Base-by-base conservation (phyloP, 2,888 invertebrate genomes). In the Myopa testacea region DNA sequence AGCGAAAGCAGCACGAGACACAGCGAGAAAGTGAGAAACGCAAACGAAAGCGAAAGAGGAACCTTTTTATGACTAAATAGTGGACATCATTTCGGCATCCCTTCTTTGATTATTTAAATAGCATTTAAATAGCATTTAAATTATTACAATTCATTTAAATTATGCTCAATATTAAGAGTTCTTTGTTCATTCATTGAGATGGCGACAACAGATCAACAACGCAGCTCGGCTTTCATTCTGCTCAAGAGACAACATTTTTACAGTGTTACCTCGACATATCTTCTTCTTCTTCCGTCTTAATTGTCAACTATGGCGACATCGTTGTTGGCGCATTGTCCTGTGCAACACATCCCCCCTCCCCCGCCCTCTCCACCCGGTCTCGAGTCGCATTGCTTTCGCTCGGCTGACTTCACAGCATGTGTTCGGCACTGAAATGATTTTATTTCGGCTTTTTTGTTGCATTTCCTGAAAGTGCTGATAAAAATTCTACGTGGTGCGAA, bases 361-460 rank as follows among this genome's bases (percentile, higher is more conserved):
- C 8, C 52, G 8, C 67, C n/a, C 65, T 14, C 52, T 19, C 38
- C 34, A 19, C 37, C 52, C n/a, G 26, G 7, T 37, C 55, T n/a
- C 19, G 50, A 38, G 38, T 45, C 55, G 50, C 50, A 19, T 45
- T 19, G n/a, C 45, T n/a, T 45, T 5, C 14, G 10, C 62, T 14
- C n/a, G 37, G 38, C 60, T 62, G 38, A 37, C 65, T 52, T 50
- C 65, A 34, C 75, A 16, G 65, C 38, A 67, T 68, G 75, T 50
- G 75, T 67, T 75, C 45, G 68, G 55, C 58, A 68, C 58, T 26
- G 65, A 19, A 75, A 62, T 67, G 55, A 58, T 75, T 60, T 68
- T 58, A 19, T 67, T 65, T 74, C 34, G 6, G 37, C 3, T 75
- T 40, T 40, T 37, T 50, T 73, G 12, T 40, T 26, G 26, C 38